A percentile compares a stretch with the other conserved stretches of the same genome.
Evolutionary conservation across 2,797 vertebrate species (phyloP).

Genomic region (Microchirus variegatus): DNA sequence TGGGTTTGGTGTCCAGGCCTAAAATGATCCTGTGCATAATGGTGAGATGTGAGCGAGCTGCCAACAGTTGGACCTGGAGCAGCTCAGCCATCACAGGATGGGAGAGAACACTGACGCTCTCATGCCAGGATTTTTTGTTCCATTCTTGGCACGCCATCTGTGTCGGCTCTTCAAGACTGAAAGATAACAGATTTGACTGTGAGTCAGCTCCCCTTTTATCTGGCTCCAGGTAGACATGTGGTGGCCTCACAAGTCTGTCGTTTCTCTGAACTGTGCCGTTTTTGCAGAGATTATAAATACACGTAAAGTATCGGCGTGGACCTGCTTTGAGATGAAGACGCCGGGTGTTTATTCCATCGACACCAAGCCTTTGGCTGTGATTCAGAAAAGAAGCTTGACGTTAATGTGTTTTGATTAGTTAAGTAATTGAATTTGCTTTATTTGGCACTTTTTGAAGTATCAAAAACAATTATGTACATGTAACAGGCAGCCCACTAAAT

Average conservation of each 20-base stretch:
- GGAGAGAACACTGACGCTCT: slow-evolving; percentile 26
- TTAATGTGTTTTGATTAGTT: too few species aligned
- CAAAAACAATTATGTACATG: too few species aligned
- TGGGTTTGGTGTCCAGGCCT: not conserved
- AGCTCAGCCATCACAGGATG: slow-evolving; percentile 39
- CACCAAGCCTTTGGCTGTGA: not conserved
- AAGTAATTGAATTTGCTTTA: too few species aligned
- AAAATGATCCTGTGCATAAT: slow-evolving; percentile 34
- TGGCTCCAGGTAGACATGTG: slow-evolving; percentile 19
- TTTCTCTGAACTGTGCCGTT: slow-evolving; percentile 12
- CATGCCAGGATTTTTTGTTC: slow-evolving; percentile 49
- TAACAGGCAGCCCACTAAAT: too few species aligned
- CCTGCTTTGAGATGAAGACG: slow-evolving; percentile 29
- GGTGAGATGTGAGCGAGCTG: slow-evolving; percentile 29
- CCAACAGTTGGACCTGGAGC: slow-evolving; percentile 29
- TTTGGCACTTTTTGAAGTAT: too few species aligned
- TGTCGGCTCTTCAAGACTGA: slow-evolving; percentile 49
- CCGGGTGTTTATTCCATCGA: slow-evolving; percentile 27
- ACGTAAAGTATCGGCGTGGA: too few species aligned
- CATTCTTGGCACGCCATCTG: slow-evolving; percentile 50
- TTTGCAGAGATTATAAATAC: too few species aligned
- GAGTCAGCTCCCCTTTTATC: slow-evolving; percentile 18
- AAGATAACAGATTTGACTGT: slow-evolving; percentile 44
- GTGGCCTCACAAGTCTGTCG: slow-evolving; percentile 16
- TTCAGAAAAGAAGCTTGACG: not conserved